Evolutionary conservation across 2,888 invertebrate species (phyloP).

Genomic region (Lycia hirtaria): DNA sequence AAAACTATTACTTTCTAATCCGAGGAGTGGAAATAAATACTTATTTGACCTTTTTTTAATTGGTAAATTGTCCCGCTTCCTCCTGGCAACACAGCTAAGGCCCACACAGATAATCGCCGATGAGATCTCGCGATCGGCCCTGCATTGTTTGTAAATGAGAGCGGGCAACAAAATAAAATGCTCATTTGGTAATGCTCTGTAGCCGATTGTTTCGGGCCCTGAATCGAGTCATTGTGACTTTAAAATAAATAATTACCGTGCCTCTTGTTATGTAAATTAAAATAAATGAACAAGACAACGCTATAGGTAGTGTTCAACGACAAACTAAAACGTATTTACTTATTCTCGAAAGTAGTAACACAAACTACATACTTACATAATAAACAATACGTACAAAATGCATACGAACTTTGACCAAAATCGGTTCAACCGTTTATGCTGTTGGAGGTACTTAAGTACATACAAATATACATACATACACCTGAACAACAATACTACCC

Average conservation of each 20-base stretch:
- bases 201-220: constrained; percentile 56
- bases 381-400: no score
- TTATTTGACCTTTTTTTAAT: background rate
- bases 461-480: no score
- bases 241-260: constrained; percentile 50
- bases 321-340: no score
- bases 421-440: no score
- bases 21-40: no score
- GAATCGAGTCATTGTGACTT: constrained; percentile 53
- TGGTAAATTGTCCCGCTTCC: background rate
- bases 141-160: constrained; percentile 81
- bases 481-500: no score
- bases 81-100: constrained; percentile 32
- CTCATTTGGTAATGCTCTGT: constrained; percentile 59
- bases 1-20: no score
- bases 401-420: no score
- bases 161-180: constrained; percentile 66
- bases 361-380: no score
- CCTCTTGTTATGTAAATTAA: constrained; percentile 48
- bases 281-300: constrained; percentile 7
- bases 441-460: no score
- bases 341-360: no score
- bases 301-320: no score
- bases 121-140: constrained; percentile 67
- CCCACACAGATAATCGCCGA: constrained; percentile 67